A percentile compares a stretch with the other conserved stretches of the same genome.
Evolutionary conservation across 2,113 vertebrate genomes (phyloP).

Genomic region (Genyomyrus donnyi): DNA sequence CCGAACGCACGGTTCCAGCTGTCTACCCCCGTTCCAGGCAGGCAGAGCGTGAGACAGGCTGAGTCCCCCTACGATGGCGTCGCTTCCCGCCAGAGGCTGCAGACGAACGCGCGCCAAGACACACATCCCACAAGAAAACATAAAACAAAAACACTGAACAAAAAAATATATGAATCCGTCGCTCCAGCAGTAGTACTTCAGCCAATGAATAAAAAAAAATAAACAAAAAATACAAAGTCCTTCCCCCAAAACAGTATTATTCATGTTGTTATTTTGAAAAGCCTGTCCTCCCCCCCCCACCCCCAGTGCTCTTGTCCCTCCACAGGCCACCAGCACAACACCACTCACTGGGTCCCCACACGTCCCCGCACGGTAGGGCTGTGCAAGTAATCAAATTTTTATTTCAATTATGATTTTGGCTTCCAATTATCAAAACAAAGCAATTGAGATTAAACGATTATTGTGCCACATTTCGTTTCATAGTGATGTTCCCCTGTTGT

Average conservation of each 20-base stretch:
- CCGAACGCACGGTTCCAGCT: neutral
- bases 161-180: neutral
- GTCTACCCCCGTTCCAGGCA: constrained; percentile 11
- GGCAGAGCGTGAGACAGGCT: constrained; percentile 8
- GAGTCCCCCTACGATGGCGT: neutral
- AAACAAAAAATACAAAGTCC: neutral
- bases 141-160: neutral
- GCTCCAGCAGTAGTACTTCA: neutral
- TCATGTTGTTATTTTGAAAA: neutral
- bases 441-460: neutral
- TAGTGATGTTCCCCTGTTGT: neutral
- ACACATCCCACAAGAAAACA: neutral
- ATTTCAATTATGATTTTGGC: neutral
- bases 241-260: neutral
- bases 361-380: neutral
- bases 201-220: neutral
- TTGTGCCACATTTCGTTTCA: neutral
- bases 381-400: neutral
- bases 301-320: neutral
- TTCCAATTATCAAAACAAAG: neutral
- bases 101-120: neutral
- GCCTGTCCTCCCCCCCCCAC: neutral
- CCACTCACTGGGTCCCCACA: neutral
- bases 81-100: neutral
- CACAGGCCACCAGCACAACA: neutral